Base-by-base conservation (phyloP, 2,113 vertebrate genomes). In the Oreamnos americanus region DNA sequence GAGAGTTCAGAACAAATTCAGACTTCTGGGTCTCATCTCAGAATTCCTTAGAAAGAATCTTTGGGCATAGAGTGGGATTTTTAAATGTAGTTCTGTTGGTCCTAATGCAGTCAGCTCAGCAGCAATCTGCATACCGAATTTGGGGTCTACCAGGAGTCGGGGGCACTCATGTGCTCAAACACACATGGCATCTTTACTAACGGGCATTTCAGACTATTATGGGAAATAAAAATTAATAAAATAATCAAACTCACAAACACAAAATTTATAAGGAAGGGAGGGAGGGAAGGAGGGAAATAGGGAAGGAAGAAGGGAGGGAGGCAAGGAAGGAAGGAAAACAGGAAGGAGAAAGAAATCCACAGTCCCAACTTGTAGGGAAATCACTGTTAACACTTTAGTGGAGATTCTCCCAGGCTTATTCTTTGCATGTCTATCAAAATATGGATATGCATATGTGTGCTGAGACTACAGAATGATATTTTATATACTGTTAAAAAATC, bases 101-200 rank as follows among this genome's bases (percentile, higher is more conserved):
- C 47, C 17, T 21, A 2, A 6, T 8, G 13, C 6, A 28, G 14
- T 21, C 1, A 57, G 14, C 16, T 2, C 25, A 21, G 17, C 19
- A 16, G 19, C 11, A 7, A 21, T 76, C 15, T 26, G 58, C 11
- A 78, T 43, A 87, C 4, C 8, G 10, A 43, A 57, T 21, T 26
- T 87, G 43, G 49, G 9, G 82, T 57, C 7, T 21, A 14, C 3
- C 43, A 55, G 55, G n/a, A 62, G 14, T 21, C 6, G 16, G 53
- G 60, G 28, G 19, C 21, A n/a, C 16, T 21, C 14, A 3, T 74
- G 39, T 60, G 79, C 7, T 47, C 79, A 62, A 45, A 82, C 11
- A 85, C 17, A 76, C 51, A 8, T 4, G 16, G 5, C 5, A 30
- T 28, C 3, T 88, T 25, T 67, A n/a, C 28, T 26, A 36, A 67